Base-by-base conservation (phyloP, 2,797 vertebrate species). In the Phoebastria nigripes region DNA sequence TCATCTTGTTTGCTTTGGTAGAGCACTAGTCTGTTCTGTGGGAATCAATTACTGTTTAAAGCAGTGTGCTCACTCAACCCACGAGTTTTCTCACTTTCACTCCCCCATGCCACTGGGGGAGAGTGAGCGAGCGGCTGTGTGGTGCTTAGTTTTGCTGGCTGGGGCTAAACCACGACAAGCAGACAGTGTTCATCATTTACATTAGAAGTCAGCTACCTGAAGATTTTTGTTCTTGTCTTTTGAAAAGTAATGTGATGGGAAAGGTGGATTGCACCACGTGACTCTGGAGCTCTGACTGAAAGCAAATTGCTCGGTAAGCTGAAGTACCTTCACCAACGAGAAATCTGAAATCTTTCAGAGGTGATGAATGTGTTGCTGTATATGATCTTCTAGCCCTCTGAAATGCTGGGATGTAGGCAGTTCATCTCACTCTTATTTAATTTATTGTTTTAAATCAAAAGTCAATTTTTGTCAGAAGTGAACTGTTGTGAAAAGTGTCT, bases 381-480 rank as follows among this genome's bases (percentile, higher is more conserved):
- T 31, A 11, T 69, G 33, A 58, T 73, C 46, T 88, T 83, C 44
- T 51, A 47, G 54, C 62, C 69, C 65, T 93, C 80, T 91, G 46
- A 58, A 80, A 81, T 28, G n/a, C 37, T 21, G 15, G 74, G 72
- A 20, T 85, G 21, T 59, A 70, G 63, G 84, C 52, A 88, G 58
- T 66, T 96, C 77, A 61, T 88, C 55, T 95, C 17, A 13, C 70
- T 94, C 94, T 26, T 79, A 39, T 31, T 92, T 65, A 92, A 58
- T 76, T 90, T 29, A 58, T 65, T 81, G 51, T 78, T 97, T 94
- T 78, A 63, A 82, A 81, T 79, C 56, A 49, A 25, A 77, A 82
- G 49, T 96, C n/a, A 28, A 1, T 80, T 96, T 96, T 90, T 93
- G 76, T 96, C 76, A 69, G 31, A 26, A 54, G 42, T 95, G 56